Conservation (phyloP, 2,113 vertebrate species). For the Dasypus novemcinctus region DNA sequence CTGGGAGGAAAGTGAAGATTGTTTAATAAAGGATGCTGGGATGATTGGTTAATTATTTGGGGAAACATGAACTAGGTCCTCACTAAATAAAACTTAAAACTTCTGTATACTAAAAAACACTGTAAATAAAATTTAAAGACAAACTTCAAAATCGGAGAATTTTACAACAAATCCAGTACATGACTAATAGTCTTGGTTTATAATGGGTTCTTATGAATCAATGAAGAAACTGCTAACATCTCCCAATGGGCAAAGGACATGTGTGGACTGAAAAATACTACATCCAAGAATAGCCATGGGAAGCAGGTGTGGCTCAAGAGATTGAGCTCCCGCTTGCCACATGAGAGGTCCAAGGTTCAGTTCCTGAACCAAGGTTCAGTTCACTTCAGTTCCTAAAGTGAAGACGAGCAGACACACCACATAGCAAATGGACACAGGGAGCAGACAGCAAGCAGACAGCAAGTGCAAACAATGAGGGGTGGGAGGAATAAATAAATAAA, state of each 20-base stretch:
- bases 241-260: background rate
- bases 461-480: too few relatives aligned
- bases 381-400: too few relatives aligned
- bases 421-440: too few relatives aligned
- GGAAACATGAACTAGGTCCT: background rate
- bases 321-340: too few relatives aligned
- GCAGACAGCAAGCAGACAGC: too few relatives aligned
- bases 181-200: background rate
- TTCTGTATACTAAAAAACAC: background rate
- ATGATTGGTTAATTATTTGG: background rate
- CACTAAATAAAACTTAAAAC: background rate
- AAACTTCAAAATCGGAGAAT: background rate
- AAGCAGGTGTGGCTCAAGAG: too few relatives aligned
- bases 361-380: too few relatives aligned
- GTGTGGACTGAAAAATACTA: background rate
- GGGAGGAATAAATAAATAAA: background rate
- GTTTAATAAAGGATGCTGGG: background rate
- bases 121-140: too few relatives aligned
- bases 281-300: background rate
- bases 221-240: background rate
- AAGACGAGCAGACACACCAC: too few relatives aligned
- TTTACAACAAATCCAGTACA: background rate
- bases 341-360: too few relatives aligned
- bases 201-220: background rate
- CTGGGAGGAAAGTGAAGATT: background rate